Evolutionary conservation across 2,888 invertebrate genomes (phyloP), one percentile per base, ranked within the genome.

Genomic region (Nudaria mundana): DNA sequence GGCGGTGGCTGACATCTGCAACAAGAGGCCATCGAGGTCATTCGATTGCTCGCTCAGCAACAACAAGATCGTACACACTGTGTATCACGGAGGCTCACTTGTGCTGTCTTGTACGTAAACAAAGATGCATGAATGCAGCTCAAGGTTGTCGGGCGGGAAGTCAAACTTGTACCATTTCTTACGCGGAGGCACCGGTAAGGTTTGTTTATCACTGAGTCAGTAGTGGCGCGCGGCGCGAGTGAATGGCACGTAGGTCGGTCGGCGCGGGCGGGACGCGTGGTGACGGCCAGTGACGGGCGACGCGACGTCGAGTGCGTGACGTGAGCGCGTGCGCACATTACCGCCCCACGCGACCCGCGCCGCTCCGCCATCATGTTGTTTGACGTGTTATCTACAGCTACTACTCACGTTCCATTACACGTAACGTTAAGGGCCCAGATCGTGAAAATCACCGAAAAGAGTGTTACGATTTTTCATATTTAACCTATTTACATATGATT

Each of bases 1-100:
- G 84, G 83, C 71, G 80, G 81, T 71, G 83, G 85, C 71, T 84
- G 84, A 78, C 86, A 86, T 86, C 83, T 85, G 85, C 71, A 83
- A 85, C 72, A 72, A 73, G 66, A 79, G 69, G 68, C 71, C 77
- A 72, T 71, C 76, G 82, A 78, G 81, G 83, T 85, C 85, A 86
- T 79, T 63, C 63, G 70, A 66, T 63, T 64, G 56, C 64, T 62
- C 56, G 51, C 44, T 51, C 37, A 24, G 33, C 33, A 41, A 35
- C 36, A 44, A 39, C 40, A 41, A 37, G 46, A 51, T 23, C 38
- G 50, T 52, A 52, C 51, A 45, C 45, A 34, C 34, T 38, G 38
- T 37, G 40, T 42, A 51, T 41, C 50, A 52, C 52, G 56, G 30
- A 30, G 34, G 52, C 84, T 84, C 80, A 86, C 83, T 85, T 84